Evolutionary conservation across 2,113 vertebrate genomes (phyloP).

Genomic region (Passer montanus): DNA sequence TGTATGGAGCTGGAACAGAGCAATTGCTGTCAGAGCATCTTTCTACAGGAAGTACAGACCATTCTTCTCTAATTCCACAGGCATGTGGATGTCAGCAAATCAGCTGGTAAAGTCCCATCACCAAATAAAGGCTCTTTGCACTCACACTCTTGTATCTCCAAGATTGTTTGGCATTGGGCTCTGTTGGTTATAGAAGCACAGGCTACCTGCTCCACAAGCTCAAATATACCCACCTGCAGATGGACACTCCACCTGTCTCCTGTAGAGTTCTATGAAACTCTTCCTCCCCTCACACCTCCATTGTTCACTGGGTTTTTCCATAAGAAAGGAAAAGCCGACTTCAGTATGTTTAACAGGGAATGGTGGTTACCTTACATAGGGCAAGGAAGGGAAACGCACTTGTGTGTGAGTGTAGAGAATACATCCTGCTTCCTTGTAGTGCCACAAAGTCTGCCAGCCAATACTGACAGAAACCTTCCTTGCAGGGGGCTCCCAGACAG

Average conservation of each 20-base stretch:
- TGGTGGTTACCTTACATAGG: background rate
- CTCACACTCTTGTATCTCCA: background rate
- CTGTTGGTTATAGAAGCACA: background rate
- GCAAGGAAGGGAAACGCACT: background rate
- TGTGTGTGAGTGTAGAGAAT: background rate
- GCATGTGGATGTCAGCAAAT: background rate
- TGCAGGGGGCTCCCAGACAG: background rate
- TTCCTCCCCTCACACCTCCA: background rate
- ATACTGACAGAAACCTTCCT: background rate
- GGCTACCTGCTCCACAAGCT: background rate
- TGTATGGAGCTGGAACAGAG: background rate
- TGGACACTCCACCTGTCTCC: background rate
- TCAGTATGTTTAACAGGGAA: background rate
- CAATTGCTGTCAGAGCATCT: accelerated
- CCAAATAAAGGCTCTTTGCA: background rate
- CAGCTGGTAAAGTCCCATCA: background rate
- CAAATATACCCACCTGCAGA: background rate
- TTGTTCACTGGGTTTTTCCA: background rate
- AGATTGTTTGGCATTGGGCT: background rate
- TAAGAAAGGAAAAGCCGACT: background rate
- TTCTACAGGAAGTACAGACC: background rate
- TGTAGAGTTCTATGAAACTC: background rate
- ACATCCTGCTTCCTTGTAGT: background rate
- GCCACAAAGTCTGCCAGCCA: background rate
- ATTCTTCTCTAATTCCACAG: background rate